Base-by-base conservation (phyloP, 2,888 invertebrate species). In the Julus scandinavius region DNA sequence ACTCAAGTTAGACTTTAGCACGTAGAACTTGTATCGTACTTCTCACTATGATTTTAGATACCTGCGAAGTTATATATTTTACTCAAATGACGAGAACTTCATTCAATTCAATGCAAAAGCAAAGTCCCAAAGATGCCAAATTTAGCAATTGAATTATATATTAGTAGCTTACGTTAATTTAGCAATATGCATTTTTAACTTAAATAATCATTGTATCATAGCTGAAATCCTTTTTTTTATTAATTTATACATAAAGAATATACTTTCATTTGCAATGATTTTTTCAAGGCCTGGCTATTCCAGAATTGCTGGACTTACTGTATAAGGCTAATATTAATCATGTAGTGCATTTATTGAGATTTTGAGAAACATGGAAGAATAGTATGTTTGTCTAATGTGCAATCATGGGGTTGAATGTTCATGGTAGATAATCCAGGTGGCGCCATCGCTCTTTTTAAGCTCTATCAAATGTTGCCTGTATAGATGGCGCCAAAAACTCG, bases 101-200 rank as follows among this genome's bases (percentile, higher is more conserved):
- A 7, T 17, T 20, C 63, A 7, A 11, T 72, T 72, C 72, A 29
- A 72, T 11, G 72, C 7, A 72, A 72, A 20, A 29, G 72, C 72
- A 72, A 29, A 72, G 72, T 11, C 72, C 72, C 72, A 29, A 72
- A 72, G 72, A 72, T 72, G 72, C 72, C 72, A 72, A 72, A 72
- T 72, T 29, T 72, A 29, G 72, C 72, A 29, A 13, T 2, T 29
- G 11, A 9, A 72, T 72, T 72, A 7, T 0, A 72, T 72, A n/a
- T 63, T 63, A 4, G 7, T 63, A 20, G 63, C 7, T 3, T 72
- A 13, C 9, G 29, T 72, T 29, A 29, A 72, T 11, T 29, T 29
- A 29, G 58, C 58, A 72, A 29, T 29, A 29, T 29, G 72, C 29
- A 72, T 72, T 29, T 72, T 72, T 72, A 11, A 29, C 72, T 29